Evolutionary conservation across 1,140 invertebrate genomes (phyloP).

Genomic region (Drosophila nannoptera): DNA sequence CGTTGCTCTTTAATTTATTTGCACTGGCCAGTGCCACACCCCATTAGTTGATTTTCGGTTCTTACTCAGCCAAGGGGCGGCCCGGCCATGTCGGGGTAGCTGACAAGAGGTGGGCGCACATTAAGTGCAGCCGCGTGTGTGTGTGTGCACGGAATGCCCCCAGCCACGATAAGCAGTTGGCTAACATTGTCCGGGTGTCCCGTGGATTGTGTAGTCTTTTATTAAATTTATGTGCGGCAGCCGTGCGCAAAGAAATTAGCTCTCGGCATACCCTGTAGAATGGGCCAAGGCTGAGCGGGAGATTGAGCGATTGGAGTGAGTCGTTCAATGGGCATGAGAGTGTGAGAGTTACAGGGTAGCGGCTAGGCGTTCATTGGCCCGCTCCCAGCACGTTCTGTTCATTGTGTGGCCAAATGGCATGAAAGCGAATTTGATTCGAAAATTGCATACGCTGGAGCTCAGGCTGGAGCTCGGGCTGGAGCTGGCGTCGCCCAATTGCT

Average conservation of each 20-base stretch:
- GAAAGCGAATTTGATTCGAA: conserved; percentile 69
- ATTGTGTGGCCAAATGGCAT: conserved; percentile 60
- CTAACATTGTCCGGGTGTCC: conserved; percentile 10
- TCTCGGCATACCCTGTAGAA: conserved; percentile 24
- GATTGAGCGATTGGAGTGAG: background rate
- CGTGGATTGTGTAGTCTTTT: conserved; percentile 53
- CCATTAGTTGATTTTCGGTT: conserved; percentile 53
- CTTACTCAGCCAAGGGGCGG: background rate
- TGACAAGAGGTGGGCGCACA: conserved; percentile 32
- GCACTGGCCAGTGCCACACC: conserved; percentile 72
- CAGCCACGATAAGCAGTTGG: conserved; percentile 45
- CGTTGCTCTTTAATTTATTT: conserved; percentile 73
- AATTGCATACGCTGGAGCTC: conserved; percentile 65
- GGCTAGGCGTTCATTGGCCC: conserved; percentile 17
- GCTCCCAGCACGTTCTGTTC: conserved; percentile 6
- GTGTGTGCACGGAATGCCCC: conserved; percentile 17
- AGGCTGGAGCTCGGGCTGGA: conserved; percentile 12
- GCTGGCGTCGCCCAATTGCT: no score
- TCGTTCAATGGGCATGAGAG: no score
- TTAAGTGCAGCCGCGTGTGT: conserved; percentile 48
- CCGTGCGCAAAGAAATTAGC: conserved; percentile 33
- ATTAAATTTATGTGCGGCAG: conserved; percentile 70
- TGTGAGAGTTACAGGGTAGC: background rate
- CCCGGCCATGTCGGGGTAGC: background rate
- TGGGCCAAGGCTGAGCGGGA: background rate